Base-by-base conservation (phyloP, 1,140 invertebrate species). In the Lepidurus apus region DNA sequence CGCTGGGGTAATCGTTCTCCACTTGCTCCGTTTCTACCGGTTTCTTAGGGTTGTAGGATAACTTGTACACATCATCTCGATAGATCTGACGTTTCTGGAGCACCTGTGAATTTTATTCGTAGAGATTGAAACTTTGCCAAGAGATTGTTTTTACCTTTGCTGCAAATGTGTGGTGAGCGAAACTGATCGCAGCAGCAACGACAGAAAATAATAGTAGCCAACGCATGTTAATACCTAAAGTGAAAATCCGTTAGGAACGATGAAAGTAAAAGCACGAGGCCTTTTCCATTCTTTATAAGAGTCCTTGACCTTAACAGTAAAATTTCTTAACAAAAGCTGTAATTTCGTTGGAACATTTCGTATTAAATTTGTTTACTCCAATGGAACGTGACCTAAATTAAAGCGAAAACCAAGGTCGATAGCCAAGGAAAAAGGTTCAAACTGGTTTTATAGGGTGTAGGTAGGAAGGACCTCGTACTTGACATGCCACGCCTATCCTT, bases 1-100 rank as follows among this genome's bases (percentile, higher is more conserved):
- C 74, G 24, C 75, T 45, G 11, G 43, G 24, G 9, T 21, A 26
- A 53, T 26, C 34, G 42, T 79, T 75, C 7, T 34, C 42, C 7
- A 42, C n/a, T 42, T 74, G 42, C 10, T 79, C 74, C 34, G 9
- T 43, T 43, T 9, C 42, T 8, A n/a, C 45, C 13, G 79, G 75
- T 74, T 73, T 65, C 17, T 76, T 65, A 7, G 73, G 34, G 34
- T 34, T 24, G 13, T 21, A 26, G 13, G 43, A 53, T 43, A 77
- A 24, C 7, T 77, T 73, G 17, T 42, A 42, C 11, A 80, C 79
- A 73, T 80, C 79, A 17, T 80, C 79, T 42, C 79, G 79, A 43
- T 79, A 80, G n/a, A 80, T 80, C 73, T 77, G 77, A 9, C 79
- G 75, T 21, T 74, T 65, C 34, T 77, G 43, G 21, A 65, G 73